Evolutionary conservation across 2,113 vertebrate species (phyloP).

Genomic region (Lophotis ruficrista): DNA sequence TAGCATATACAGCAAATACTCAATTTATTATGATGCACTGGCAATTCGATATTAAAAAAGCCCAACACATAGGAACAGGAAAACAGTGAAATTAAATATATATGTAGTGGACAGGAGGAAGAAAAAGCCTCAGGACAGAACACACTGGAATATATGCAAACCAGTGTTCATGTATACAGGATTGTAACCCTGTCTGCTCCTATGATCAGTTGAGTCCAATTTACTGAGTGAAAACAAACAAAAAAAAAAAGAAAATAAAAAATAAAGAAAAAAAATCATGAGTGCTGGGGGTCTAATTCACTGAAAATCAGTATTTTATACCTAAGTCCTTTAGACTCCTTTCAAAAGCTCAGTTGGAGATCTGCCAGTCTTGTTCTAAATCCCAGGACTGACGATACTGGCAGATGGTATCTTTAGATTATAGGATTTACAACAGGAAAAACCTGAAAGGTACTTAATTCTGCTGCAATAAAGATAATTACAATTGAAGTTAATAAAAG

Average conservation of each 20-base stretch:
- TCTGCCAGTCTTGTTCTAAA: not conserved
- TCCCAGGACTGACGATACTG: not conserved
- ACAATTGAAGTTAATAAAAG: not conserved
- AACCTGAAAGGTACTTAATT: not conserved
- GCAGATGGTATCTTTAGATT: not conserved
- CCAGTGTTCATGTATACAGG: not conserved
- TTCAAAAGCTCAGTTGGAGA: not conserved
- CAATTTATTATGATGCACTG: fast-evolving
- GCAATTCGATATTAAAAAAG: fast-evolving
- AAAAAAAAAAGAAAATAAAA: too few relatives aligned
- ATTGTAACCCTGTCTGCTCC: not conserved
- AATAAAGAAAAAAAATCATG: too few relatives aligned
- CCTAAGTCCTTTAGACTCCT: not conserved
- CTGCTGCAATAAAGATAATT: not conserved
- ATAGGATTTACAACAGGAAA: not conserved
- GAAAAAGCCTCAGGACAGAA: not conserved
- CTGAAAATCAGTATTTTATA: not conserved
- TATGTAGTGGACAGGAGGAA: fast-evolving
- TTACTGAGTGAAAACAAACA: not conserved
- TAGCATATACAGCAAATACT: not conserved
- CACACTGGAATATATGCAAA: not conserved
- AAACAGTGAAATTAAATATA: not conserved
- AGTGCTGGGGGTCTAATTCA: not conserved
- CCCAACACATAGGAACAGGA: not conserved
- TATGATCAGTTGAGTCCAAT: not conserved